Percentiles rank a stretch among this genome's conserved stretches.
Conservation (phyloP, 2,797 vertebrate species). For the Morelia viridis region DNA sequence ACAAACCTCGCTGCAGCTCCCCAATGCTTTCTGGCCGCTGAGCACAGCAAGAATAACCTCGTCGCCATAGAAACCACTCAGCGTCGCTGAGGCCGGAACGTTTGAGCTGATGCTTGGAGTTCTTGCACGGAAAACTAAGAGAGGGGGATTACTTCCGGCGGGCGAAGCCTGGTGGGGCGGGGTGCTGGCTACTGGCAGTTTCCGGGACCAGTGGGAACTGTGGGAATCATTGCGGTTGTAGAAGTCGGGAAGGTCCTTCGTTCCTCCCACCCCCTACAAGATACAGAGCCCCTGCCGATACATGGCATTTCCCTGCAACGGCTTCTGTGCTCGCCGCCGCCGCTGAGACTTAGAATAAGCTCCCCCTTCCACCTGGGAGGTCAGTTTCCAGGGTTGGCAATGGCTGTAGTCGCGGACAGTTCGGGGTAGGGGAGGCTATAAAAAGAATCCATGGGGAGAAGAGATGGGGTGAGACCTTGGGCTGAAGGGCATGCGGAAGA, state of each 20-base stretch:
- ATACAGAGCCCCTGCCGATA: too few relatives aligned
- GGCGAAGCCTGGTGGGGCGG: not conserved
- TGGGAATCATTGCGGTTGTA: not conserved
- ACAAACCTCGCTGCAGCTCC: not conserved
- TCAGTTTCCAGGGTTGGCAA: not conserved
- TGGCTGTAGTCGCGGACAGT: too few relatives aligned
- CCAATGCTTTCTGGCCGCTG: not conserved
- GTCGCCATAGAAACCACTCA: conserved; percentile 3
- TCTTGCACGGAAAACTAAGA: not conserved
- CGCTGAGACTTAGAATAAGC: not conserved
- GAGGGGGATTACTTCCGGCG: conserved; percentile 3
- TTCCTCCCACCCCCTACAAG: too few relatives aligned
- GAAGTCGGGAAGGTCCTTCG: not conserved
- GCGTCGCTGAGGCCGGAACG: not conserved
- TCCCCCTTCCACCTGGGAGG: not conserved
- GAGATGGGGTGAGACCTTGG: not conserved
- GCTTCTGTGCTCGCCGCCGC: too few relatives aligned
- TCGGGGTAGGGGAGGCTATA: not conserved
- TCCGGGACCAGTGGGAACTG: not conserved
- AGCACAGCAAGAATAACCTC: not conserved
- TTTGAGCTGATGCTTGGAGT: rapidly evolving
- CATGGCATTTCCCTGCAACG: not conserved
- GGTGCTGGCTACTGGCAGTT: not conserved
- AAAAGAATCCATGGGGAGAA: not conserved
- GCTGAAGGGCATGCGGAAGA: not conserved